Percentiles rank a stretch among this genome's conserved stretches.
Evolutionary conservation across 2,888 invertebrate genomes (phyloP).

Genomic region (Habrosyne pyritoides): DNA sequence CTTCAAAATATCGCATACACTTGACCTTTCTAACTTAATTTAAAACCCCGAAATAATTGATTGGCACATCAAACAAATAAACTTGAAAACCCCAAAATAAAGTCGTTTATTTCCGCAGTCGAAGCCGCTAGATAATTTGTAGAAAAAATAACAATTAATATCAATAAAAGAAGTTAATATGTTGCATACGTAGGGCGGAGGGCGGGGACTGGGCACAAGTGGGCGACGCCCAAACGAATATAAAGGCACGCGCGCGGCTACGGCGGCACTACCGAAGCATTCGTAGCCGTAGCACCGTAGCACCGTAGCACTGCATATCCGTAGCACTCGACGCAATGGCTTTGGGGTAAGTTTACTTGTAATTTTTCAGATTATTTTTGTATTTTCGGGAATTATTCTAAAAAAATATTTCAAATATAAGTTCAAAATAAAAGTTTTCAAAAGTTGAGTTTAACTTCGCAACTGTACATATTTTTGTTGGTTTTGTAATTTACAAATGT

Average conservation of each 20-base stretch:
- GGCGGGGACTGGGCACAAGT: constrained; percentile 15
- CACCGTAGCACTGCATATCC: constrained; percentile 31
- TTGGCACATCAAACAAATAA: too few relatives aligned
- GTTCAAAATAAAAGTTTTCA: too few relatives aligned
- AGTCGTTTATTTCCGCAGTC: too few relatives aligned
- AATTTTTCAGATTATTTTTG: constrained; percentile 5
- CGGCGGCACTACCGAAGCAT: constrained; percentile 49
- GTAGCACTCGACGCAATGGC: constrained; percentile 49
- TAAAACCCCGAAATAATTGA: too few relatives aligned
- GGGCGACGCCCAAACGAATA: constrained; percentile 53
- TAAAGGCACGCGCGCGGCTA: constrained; percentile 54
- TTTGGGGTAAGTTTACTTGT: constrained; percentile 32
- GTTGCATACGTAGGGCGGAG: constrained; percentile 22
- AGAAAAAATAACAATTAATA: constrained; percentile 45
- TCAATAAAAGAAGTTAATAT: constrained; percentile 37
- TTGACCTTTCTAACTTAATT: too few relatives aligned
- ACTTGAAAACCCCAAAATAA: too few relatives aligned
- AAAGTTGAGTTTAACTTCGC: too few relatives aligned
- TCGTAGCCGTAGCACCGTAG: constrained; percentile 37
- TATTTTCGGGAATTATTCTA: background rate
- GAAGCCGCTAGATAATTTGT: constrained; percentile 15
- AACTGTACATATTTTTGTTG: too few relatives aligned
- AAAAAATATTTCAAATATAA: too few relatives aligned
- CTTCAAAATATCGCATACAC: too few relatives aligned
- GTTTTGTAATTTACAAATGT: too few relatives aligned